phyloP scores from a whole-genome alignment of 2,888 invertebrate genomes.

The Lasioglossum marginatum region DNA sequence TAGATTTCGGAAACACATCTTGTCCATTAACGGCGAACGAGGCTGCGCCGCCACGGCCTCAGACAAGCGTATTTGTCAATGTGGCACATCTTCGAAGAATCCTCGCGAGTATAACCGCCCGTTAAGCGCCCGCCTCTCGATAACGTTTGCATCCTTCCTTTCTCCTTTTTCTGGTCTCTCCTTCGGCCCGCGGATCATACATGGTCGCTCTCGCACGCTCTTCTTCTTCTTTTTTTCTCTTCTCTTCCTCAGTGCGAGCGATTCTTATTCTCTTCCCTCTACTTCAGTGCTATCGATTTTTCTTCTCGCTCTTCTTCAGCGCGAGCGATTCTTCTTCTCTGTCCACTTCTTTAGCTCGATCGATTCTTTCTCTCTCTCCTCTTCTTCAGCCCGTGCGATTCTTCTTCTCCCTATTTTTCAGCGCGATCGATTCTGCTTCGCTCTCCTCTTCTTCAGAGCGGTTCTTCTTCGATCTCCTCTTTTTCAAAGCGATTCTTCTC shows the following conservation, averaged over 20 bases:
- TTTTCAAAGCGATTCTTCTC: rapidly evolving
- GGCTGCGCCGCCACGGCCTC: slow-evolving; percentile 45
- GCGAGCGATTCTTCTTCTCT: too few relatives aligned
- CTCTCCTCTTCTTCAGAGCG: neutral
- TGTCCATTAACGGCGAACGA: slow-evolving; percentile 58
- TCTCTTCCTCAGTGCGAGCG: neutral
- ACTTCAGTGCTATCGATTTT: neutral
- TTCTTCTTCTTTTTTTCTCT: neutral
- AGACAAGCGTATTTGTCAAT: slow-evolving; percentile 50
- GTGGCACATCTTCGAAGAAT: slow-evolving; percentile 60
- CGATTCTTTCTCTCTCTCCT: too few relatives aligned
- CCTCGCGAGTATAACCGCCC: slow-evolving; percentile 52
- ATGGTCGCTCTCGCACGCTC: neutral
- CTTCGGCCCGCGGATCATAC: neutral
- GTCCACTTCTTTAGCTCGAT: too few relatives aligned
- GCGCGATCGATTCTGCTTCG: too few relatives aligned
- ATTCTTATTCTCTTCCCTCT: neutral
- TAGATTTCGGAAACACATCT: slow-evolving; percentile 44
- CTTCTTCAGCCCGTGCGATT: too few relatives aligned
- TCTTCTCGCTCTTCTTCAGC: neutral
- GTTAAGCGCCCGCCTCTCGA: slow-evolving; percentile 46
- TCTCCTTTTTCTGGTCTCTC: neutral
- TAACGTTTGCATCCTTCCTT: slow-evolving; percentile 51
- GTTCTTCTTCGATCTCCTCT: neutral
- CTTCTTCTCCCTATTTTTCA: too few relatives aligned